Evolutionary conservation across 2,888 invertebrate species (phyloP).

Genomic region (Acheta domesticus): DNA sequence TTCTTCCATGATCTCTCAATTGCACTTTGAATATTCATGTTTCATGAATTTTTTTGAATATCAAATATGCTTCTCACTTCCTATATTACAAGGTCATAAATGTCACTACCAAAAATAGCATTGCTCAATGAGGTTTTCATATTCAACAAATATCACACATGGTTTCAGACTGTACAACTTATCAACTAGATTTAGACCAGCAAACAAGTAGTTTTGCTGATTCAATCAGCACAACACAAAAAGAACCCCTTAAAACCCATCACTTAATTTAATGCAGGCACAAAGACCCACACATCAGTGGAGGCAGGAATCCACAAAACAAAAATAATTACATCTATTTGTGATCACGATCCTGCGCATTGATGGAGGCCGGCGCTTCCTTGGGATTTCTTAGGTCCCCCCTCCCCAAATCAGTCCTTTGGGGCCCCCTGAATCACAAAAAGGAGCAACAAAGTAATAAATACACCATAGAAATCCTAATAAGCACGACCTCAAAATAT

Average conservation of each 20-base stretch:
- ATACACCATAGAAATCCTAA: no score
- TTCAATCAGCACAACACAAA: slow-evolving; percentile 19
- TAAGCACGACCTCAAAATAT: no score
- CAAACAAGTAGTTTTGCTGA: not conserved
- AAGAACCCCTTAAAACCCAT: not conserved
- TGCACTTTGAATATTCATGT: slow-evolving; percentile 25
- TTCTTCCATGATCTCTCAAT: slow-evolving; percentile 31
- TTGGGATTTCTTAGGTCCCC: not conserved
- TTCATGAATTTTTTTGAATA: slow-evolving; percentile 3
- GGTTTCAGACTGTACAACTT: slow-evolving; percentile 18
- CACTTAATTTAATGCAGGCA: not conserved
- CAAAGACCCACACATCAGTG: not conserved
- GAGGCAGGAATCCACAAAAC: not conserved
- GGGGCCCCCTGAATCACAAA: not conserved
- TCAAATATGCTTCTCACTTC: slow-evolving; percentile 4
- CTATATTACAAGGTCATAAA: slow-evolving; percentile 25
- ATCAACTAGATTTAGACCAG: slow-evolving; percentile 20
- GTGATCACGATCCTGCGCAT: slow-evolving; percentile 18
- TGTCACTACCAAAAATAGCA: slow-evolving; percentile 30
- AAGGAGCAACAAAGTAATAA: not conserved
- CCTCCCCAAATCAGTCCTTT: not conserved
- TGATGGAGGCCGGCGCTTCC: not conserved
- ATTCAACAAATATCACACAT: slow-evolving; percentile 28
- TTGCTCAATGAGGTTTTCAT: slow-evolving; percentile 27
- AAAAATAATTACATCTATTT: not conserved